Base-by-base conservation (phyloP, 2,888 invertebrate species). In the Microdon myrmicae region DNA sequence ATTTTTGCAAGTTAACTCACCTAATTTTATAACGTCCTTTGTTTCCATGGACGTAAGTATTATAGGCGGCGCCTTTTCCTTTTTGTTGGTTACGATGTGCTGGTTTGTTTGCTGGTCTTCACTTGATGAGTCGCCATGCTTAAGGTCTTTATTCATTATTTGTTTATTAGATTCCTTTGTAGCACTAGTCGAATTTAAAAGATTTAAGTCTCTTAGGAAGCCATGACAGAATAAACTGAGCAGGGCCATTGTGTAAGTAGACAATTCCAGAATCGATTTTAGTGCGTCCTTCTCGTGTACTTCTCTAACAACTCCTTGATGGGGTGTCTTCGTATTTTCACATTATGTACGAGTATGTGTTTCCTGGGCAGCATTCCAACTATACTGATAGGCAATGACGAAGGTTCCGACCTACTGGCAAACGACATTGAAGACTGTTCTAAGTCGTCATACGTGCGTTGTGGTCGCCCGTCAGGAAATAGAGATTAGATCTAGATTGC, bases 401-500 rank as follows among this genome's bases (percentile, higher is more conserved):
- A 67, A n/a, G 60, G 47, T 3, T 61, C 67, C 3, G 67, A 68
- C 53, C 68, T 69, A 51, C 71, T 73, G 3, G 70, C 74, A 39
- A 78, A 77, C 1, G 74, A 73, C 7, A 82, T 70, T 39, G 77
- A 74, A 29, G 81, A 77, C 1, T 75, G 76, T 3, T 78, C 74
- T 35, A 81, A 79, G 13, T 79, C 75, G 39, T 81, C 79, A 1
- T 80, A 75, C 31, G 80, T 73, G 2, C 69, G 68, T 45, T 84
- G 77, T 85, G 86, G 67, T 84, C 79, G 1, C 83, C 80, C 70
- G 84, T 84, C 37, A 88, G 79, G 71, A 87, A 85, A 71, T 82
- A 86, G 7, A 88, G 76, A 55, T 84, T 84, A 0, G 87, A 85
- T 51, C 83, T 81, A 59, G 83, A 80, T 71, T 85, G 85, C 88